phyloP scores from a whole-genome alignment of 2,888 invertebrate genomes.

The Alviniconcha strummeri region DNA sequence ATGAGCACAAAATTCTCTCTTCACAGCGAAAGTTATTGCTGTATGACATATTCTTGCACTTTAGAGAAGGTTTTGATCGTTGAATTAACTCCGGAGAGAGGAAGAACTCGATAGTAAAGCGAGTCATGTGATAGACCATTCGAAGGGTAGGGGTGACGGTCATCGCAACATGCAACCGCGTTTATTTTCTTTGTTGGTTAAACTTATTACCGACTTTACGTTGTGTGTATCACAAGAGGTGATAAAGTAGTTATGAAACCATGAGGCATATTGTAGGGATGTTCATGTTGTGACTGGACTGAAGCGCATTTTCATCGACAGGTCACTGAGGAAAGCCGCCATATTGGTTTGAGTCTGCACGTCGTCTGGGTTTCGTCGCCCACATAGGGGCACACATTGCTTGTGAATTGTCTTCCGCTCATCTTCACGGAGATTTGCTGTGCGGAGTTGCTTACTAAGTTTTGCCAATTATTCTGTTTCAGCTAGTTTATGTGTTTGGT shows the following conservation, averaged over 20 bases:
- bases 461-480: not conserved
- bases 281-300: too few species aligned
- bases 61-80: too few species aligned
- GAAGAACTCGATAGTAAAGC: too few species aligned
- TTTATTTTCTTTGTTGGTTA: too few species aligned
- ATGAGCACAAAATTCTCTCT: constrained; percentile 4
- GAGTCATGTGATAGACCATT: too few species aligned
- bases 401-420: too few species aligned
- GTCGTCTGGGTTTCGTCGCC: not conserved
- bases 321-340: constrained; percentile 11
- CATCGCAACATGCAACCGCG: too few species aligned
- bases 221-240: too few species aligned
- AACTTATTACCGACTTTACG: too few species aligned
- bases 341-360: not conserved
- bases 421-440: not conserved
- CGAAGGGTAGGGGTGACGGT: too few species aligned
- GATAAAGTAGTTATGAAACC: not conserved
- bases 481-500: not conserved
- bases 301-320: constrained; percentile 2
- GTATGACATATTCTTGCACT: not conserved
- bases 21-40: not conserved
- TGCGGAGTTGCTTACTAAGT: not conserved
- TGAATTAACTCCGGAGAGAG: too few species aligned
- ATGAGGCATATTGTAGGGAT: constrained; percentile 7
- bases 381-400: not conserved